Percentiles rank a stretch among this genome's conserved stretches.
Conservation (phyloP, 2,797 vertebrate species). For the Masticophis lateralis region DNA sequence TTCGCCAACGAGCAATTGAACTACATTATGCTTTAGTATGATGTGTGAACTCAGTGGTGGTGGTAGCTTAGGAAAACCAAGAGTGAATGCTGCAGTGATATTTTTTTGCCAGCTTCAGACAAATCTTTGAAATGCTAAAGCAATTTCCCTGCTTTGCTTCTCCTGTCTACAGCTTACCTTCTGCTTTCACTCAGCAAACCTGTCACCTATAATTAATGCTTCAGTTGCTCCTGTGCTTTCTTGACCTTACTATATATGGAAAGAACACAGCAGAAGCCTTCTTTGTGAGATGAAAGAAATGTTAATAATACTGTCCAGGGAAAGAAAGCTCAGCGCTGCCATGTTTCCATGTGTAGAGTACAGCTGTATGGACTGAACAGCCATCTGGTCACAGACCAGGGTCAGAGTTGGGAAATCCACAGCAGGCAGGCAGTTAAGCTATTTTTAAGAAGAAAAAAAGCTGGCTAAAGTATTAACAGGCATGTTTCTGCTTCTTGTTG, state of each 20-base stretch:
- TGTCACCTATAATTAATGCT: constrained; percentile 67
- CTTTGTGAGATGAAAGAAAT: constrained; percentile 48
- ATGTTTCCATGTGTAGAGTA: neutral
- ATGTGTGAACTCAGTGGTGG: neutral
- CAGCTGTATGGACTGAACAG: neutral
- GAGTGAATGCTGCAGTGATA: neutral
- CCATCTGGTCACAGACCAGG: neutral
- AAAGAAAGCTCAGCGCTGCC: constrained; percentile 15
- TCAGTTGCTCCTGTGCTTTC: constrained; percentile 45
- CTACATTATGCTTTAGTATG: neutral
- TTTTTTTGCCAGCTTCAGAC: constrained; percentile 14
- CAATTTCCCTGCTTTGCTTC: constrained; percentile 16
- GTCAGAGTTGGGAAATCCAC: constrained; percentile 17
- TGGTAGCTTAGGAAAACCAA: neutral
- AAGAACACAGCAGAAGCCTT: constrained; percentile 46
- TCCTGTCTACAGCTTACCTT: constrained; percentile 47
- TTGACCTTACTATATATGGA: constrained; percentile 70
- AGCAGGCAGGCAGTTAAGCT: constrained; percentile 15
- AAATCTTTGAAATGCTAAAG: neutral
- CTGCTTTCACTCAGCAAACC: constrained; percentile 59
- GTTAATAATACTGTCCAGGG: constrained; percentile 33
- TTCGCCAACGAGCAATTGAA: neutral
- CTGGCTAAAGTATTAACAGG: constrained; percentile 24
- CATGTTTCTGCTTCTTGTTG: constrained; percentile 2
- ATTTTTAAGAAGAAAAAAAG: neutral